Evolutionary conservation across 2,797 vertebrate species (phyloP).

Genomic region (Eulemur coronatus): DNA sequence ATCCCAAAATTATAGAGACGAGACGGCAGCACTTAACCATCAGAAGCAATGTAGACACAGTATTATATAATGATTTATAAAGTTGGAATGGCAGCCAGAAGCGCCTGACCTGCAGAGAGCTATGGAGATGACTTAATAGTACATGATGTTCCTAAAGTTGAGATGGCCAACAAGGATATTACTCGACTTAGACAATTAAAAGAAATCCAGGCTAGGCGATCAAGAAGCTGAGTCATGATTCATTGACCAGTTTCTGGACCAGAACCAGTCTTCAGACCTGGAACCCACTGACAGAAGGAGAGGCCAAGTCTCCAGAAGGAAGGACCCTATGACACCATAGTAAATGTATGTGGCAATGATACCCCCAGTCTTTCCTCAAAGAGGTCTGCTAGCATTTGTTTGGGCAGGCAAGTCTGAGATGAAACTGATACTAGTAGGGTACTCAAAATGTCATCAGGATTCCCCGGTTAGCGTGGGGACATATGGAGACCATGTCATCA

Average conservation of each 20-base stretch:
- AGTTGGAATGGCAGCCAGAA: not conserved
- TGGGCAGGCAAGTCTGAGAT: not conserved
- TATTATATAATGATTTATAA: not conserved
- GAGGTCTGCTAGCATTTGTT: not conserved
- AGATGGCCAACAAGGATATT: not conserved
- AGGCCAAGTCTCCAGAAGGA: not conserved
- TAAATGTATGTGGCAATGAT: not conserved
- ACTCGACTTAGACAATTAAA: not conserved
- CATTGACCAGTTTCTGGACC: not conserved
- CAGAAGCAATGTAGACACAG: not conserved
- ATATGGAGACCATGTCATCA: not conserved
- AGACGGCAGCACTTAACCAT: not conserved
- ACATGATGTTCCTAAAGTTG: not conserved
- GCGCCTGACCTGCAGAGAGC: not conserved
- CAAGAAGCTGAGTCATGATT: not conserved
- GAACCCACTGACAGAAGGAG: not conserved
- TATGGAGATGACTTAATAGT: not conserved
- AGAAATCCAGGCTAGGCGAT: not conserved
- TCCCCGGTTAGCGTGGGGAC: not conserved
- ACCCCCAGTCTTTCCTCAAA: not conserved
- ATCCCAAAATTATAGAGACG: not conserved
- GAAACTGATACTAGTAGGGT: not conserved
- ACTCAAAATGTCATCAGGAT: not conserved
- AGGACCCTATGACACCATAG: not conserved
- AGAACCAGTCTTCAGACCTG: not conserved